A percentile compares a stretch with the other conserved stretches of the same genome.
Evolutionary conservation across 2,888 invertebrate species (phyloP).

Genomic region (Ischnura elegans): DNA sequence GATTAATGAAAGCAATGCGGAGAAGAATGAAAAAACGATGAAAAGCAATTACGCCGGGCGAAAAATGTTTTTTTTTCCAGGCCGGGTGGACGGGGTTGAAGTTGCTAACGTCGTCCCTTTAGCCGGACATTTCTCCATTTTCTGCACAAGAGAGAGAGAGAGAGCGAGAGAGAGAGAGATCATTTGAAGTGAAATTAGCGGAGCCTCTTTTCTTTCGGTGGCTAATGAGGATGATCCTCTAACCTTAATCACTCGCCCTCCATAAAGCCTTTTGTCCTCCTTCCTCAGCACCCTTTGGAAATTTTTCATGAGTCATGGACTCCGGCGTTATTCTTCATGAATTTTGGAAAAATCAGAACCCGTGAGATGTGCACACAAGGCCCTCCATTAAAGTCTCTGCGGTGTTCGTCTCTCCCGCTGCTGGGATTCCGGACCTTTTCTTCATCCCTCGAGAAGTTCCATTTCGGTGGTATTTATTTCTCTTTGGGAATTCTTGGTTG

Average conservation of each 20-base stretch:
- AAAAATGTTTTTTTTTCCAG: background rate
- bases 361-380: background rate
- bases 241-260: constrained; percentile 14
- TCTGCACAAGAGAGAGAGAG: background rate
- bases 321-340: background rate
- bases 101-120: background rate
- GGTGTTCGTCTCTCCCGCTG: background rate
- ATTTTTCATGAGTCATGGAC: constrained; percentile 20
- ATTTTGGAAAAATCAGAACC: background rate
- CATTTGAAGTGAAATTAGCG: no score
- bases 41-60: background rate
- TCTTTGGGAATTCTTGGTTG: background rate
- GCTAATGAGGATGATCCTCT: constrained; percentile 27
- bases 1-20: background rate
- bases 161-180: background rate
- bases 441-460: background rate
- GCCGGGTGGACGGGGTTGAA: background rate
- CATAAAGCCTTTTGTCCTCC: background rate
- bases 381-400: background rate
- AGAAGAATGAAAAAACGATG: constrained; percentile 16
- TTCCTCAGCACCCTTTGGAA: background rate
- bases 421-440: background rate
- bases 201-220: background rate
- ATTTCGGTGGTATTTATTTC: background rate
- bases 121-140: constrained; percentile 10